These are phyloP conservation scores for Thereva unica DNA, from an alignment of 2,888 invertebrate genomes.

Conservation along the genomic window DNA sequence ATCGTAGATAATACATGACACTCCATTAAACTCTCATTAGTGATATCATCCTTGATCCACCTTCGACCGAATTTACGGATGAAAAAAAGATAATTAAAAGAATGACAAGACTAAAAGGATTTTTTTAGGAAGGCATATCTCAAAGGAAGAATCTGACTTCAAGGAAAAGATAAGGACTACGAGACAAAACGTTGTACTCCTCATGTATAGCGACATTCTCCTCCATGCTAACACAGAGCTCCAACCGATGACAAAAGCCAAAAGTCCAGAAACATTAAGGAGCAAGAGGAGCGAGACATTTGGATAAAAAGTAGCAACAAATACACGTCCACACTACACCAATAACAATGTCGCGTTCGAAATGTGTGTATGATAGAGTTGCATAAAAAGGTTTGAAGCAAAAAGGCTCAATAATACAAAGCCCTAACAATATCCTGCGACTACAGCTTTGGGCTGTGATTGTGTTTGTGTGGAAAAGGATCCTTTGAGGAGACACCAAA, in stretches of 20 bases:
- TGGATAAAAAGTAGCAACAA: constrained; percentile 33
- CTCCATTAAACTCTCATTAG: constrained; percentile 34
- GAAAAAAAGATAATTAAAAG: constrained; percentile 33
- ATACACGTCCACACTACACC: neutral
- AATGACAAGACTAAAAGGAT: constrained; percentile 30
- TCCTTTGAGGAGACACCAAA: constrained; percentile 18
- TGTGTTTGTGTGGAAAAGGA: constrained; percentile 4
- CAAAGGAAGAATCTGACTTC: constrained; percentile 31
- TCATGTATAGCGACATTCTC: neutral
- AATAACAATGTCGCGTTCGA: constrained; percentile 25
- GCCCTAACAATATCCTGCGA: constrained; percentile 31
- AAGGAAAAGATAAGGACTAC: constrained; percentile 24
- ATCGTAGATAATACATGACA: constrained; percentile 12
- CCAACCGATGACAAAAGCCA: constrained; percentile 34
- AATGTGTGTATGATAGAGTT: too few species aligned
- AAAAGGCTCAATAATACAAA: constrained; percentile 26
- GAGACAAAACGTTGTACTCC: constrained; percentile 22
- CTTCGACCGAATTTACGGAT: constrained; percentile 9
- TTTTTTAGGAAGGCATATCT: constrained; percentile 22
- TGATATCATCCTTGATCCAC: constrained; percentile 31
- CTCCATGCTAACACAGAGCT: too few species aligned
- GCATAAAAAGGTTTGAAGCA: constrained; percentile 13
- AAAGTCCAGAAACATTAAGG: constrained; percentile 28
- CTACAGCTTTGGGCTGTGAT: constrained; percentile 11
- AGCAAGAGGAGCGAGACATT: constrained; percentile 22